These are phyloP conservation scores for Dysmachus trigonus DNA, from an alignment of 2,888 invertebrate genomes.

Conservation along the genomic window DNA sequence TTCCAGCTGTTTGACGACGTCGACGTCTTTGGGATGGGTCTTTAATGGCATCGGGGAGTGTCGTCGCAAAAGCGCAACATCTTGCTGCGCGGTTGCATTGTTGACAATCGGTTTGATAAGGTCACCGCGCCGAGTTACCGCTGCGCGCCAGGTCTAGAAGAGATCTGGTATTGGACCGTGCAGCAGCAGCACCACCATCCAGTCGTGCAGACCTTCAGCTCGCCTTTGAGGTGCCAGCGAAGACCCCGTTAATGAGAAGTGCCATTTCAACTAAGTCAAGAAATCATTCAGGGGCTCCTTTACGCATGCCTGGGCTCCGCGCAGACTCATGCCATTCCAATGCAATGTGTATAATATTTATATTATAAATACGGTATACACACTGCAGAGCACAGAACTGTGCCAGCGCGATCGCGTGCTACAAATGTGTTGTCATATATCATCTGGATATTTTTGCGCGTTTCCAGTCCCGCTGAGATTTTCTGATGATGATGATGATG, in stretches of 20 bases:
- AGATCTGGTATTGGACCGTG: not conserved
- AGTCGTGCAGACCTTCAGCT: conserved; percentile 2
- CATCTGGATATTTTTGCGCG: not conserved
- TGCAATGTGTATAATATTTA: too few relatives aligned
- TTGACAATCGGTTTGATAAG: conserved; percentile 36
- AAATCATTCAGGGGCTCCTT: conserved; percentile 20
- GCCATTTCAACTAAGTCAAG: conserved; percentile 8
- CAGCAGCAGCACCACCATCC: not conserved
- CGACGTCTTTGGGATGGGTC: conserved; percentile 7
- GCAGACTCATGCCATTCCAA: not conserved
- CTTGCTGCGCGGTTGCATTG: conserved; percentile 32
- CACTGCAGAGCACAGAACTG: too few relatives aligned
- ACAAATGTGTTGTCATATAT: conserved; percentile 34
- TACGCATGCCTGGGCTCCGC: conserved; percentile 27
- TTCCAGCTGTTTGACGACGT: conserved; percentile 19
- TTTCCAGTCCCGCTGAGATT: not conserved
- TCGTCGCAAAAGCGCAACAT: too few relatives aligned
- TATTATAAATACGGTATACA: too few relatives aligned
- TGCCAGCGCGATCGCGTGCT: conserved; percentile 37
- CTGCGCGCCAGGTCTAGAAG: not conserved
- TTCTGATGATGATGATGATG: conserved; percentile 15
- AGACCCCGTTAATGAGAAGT: conserved; percentile 19
- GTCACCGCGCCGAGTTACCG: too few relatives aligned
- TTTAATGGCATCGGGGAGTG: conserved; percentile 36
- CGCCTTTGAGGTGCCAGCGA: not conserved